Evolutionary conservation across 2,888 invertebrate species (phyloP), one percentile per base, ranked within the genome.

Genomic region (Parthenolecanium corni): DNA sequence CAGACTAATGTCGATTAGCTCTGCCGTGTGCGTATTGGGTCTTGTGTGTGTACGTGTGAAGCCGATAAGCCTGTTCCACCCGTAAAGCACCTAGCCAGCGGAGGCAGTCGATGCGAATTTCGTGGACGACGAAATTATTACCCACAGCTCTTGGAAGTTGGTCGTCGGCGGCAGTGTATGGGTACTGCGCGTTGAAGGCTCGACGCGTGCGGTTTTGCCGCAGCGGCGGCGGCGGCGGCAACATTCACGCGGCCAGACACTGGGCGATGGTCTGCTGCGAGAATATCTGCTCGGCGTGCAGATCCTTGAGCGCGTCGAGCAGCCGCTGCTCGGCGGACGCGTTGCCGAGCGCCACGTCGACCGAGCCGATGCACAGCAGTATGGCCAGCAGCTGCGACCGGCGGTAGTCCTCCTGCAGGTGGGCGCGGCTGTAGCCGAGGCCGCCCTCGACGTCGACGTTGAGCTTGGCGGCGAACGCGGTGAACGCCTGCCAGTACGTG

Each of bases 291-390:
- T 85, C 84, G 16, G 77, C 78, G 71, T 85, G 78, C 38, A 87
- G 78, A 72, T 88, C 88, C 66, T 82, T 79, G 36, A 88, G 79
- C 1, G 86, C 82, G 71, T 85, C 85, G 66, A 87, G 76, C 52
- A 88, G 76, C 56, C 88, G 79, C 68, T 82, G 81, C 71, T 88
- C 88, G 25, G 87, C 86, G 62, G 82, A 77, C 0, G 84, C 81
- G 71, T 86, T 84, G 1, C 86, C 86, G 18, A 88, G 74, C 4
- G 87, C 88, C 53, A 88, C 82, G 71, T 88, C 88, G 5, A 88
- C 85, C 40, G 86, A 86, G 21, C 88, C 88, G 65, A 88, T 85
- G 70, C 87, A 87, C 2, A 88, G 74, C 57, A 88, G 74, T 49
- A 87, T 76, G n/a, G 87, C 86, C 66, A 88, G 74, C 5, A 87